These are phyloP conservation scores for Abrostola tripartita DNA, from an alignment of 2,888 invertebrate genomes.

Conservation along the genomic window DNA sequence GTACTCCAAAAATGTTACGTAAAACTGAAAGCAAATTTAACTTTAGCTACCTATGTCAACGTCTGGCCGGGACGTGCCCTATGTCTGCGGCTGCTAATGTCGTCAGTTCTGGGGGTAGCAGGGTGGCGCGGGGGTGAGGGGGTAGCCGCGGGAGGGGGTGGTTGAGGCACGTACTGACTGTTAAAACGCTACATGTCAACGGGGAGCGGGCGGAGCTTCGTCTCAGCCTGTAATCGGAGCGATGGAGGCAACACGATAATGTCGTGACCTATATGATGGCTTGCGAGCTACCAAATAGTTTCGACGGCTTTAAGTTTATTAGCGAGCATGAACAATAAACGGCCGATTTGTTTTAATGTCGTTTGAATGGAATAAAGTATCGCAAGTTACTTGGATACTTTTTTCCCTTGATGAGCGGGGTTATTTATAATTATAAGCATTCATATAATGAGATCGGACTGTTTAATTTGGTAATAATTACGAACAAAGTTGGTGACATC, in stretches of 20 bases:
- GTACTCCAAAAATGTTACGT: slow-evolving; percentile 44
- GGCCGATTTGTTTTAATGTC: slow-evolving; percentile 9
- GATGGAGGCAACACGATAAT: slow-evolving; percentile 81
- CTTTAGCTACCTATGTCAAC: slow-evolving; percentile 77
- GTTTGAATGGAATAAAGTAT: background rate
- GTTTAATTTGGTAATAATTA: no score
- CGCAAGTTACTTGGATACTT: no score
- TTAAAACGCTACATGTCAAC: slow-evolving; percentile 88
- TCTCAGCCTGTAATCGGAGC: slow-evolving; percentile 75
- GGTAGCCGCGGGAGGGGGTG: slow-evolving; percentile 54
- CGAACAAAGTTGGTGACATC: no score
- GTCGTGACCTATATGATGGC: slow-evolving; percentile 79
- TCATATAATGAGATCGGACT: no score
- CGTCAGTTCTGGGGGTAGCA: slow-evolving; percentile 76
- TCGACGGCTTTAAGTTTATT: slow-evolving; percentile 44
- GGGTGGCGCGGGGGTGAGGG: slow-evolving; percentile 48
- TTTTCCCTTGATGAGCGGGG: no score
- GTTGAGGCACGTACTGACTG: slow-evolving; percentile 81
- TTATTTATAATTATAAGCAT: no score
- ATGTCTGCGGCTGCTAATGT: slow-evolving; percentile 88
- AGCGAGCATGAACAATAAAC: slow-evolving; percentile 16
- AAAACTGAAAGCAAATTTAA: slow-evolving; percentile 60
- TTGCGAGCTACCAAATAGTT: slow-evolving; percentile 56
- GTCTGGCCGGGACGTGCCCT: slow-evolving; percentile 83
- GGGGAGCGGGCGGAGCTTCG: slow-evolving; percentile 74